phyloP scores from a whole-genome alignment of 2,113 vertebrate genomes.

The Scalopus aquaticus region DNA sequence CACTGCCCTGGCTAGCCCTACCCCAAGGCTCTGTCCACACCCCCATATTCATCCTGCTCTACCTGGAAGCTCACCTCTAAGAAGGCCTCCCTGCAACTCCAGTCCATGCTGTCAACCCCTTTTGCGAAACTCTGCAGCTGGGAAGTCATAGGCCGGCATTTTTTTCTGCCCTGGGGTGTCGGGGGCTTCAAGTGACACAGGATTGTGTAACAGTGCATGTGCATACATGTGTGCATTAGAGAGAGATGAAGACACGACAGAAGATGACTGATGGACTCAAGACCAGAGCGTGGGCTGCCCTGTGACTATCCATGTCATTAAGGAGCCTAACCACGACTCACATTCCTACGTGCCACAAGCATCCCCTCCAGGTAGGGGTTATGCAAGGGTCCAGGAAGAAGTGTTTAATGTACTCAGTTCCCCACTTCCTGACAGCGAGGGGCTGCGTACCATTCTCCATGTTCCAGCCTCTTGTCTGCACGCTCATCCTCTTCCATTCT shows the following conservation, averaged over 20 bases:
- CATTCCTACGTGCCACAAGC: rapidly evolving
- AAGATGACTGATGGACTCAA: neutral
- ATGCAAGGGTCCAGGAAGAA: neutral
- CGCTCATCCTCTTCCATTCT: neutral
- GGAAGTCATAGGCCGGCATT: neutral
- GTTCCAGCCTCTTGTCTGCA: neutral
- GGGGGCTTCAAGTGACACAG: neutral
- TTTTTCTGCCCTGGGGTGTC: neutral
- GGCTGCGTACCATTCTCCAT: neutral
- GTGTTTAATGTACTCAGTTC: neutral
- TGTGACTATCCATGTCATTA: neutral
- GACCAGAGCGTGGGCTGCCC: neutral
- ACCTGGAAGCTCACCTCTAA: neutral
- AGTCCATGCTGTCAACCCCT: neutral
- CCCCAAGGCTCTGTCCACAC: neutral
- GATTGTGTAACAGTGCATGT: neutral
- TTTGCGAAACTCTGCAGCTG: neutral
- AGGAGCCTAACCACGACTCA: neutral
- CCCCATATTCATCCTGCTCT: neutral
- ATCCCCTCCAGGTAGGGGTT: neutral
- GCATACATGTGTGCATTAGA: neutral
- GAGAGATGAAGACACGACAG: neutral
- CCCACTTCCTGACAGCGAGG: neutral
- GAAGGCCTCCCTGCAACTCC: neutral
- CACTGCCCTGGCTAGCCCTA: neutral